phyloP scores from a whole-genome alignment of 1,140 invertebrate genomes.

The Daktulosphaira vitifoliae region DNA sequence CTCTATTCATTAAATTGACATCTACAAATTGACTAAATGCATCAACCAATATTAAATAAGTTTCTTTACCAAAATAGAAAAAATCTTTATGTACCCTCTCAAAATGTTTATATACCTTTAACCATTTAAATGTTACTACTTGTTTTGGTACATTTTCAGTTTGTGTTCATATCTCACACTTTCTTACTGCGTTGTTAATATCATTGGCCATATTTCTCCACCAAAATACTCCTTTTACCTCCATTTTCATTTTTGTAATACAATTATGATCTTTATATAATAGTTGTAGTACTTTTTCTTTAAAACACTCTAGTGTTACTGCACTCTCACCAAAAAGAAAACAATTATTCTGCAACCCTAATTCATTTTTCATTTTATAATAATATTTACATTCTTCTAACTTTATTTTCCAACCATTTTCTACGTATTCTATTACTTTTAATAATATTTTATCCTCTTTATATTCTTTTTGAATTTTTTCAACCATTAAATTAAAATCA shows the following conservation, averaged over 20 bases:
- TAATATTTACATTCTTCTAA: too few relatives aligned
- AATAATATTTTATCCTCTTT: too few relatives aligned
- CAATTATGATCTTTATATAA: conserved; percentile 43
- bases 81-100: conserved; percentile 42
- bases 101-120: conserved; percentile 39
- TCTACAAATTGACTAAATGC: neutral
- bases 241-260: conserved; percentile 42
- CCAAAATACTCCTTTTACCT: conserved; percentile 42
- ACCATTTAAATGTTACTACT: conserved; percentile 39
- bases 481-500: too few relatives aligned
- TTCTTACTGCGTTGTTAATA: conserved; percentile 39
- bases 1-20: neutral
- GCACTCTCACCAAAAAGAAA: conserved; percentile 41
- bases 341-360: conserved; percentile 36
- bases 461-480: too few relatives aligned
- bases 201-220: conserved; percentile 43
- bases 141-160: conserved; percentile 29
- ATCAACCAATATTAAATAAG: neutral
- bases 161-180: conserved; percentile 38
- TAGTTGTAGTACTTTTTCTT: conserved; percentile 38
- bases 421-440: too few relatives aligned
- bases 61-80: conserved; percentile 33
- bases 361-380: neutral
- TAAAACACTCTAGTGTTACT: conserved; percentile 39
- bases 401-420: too few relatives aligned